phyloP scores from a whole-genome alignment of 1,140 invertebrate species.

The Heliconius nattereri region DNA sequence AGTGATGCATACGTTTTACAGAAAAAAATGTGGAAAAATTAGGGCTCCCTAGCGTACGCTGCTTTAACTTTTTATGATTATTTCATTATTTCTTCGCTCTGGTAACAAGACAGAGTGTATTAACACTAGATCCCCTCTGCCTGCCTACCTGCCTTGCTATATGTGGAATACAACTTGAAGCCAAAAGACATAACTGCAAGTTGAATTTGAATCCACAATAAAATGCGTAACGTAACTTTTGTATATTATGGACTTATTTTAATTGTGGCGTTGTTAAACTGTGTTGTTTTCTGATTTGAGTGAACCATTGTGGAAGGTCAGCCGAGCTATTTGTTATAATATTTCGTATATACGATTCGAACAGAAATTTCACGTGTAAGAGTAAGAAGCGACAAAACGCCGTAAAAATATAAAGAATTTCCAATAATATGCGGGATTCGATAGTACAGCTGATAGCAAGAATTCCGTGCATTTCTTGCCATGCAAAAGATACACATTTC shows the following conservation, averaged over 20 bases:
- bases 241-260: background rate
- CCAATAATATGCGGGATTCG: background rate
- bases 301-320: no score
- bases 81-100: no score
- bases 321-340: background rate
- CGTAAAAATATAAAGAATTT: conserved; percentile 14
- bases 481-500: background rate
- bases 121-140: no score
- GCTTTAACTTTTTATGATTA: no score
- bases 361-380: background rate
- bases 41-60: no score
- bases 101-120: no score
- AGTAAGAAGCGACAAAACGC: conserved; percentile 3
- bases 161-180: no score
- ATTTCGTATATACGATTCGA: background rate
- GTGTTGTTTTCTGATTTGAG: no score
- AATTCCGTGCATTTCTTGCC: background rate
- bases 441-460: background rate
- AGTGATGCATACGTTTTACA: no score
- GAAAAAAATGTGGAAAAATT: no score
- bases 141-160: no score
- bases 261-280: background rate
- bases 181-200: no score
- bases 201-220: background rate
- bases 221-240: background rate